Base-by-base conservation (phyloP, 2,888 invertebrate genomes). In the Calameuta pallipes region DNA sequence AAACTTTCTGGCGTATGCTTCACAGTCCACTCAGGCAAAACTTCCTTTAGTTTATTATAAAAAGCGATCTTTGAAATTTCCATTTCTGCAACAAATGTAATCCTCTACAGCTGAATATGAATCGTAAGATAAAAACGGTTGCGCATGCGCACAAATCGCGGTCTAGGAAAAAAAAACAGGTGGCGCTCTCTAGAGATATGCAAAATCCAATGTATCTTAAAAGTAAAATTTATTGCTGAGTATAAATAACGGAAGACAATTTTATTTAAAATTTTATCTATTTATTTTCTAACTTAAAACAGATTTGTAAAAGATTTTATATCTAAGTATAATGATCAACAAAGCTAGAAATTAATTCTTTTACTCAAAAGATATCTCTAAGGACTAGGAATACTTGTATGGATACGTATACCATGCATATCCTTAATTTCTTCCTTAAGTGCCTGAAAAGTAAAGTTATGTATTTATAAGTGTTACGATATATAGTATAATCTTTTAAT, bases 351-450 rank as follows among this genome's bases (percentile, higher is more conserved):
- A 31, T 56, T 76, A 71, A 71, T n/a, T 73, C 77, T 69, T 23
- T 41, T 15, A 34, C n/a, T 31, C 37, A 75, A 33, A 34, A 35
- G 78, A 81, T 12, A 41, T 75, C 23, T 6, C 78, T 76, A 84
- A 13, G 31, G 36, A 23, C 89, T 82, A 23, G 94, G 92, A 34
- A 93, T 92, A 79, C 93, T 93, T 0, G 97, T 97, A 83, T 95
- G 94, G 85, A 97, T 96, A 82, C 96, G 93, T 76, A 97, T 92
- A 12, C 97, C 97, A 90, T 97, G 97, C 95, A 97, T 97, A 86
- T 94, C 94, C 85, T 95, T 95, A 81, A 97, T 97, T 92, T 97
- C 95, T 84, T 94, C 94, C 88, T 95, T 95, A 70, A 97, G 92
- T 9, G 94, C 94, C 93, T 93, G 85, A 75, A 89, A 90, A 79